phyloP scores from a whole-genome alignment of 2,113 vertebrate species.

The Grantiella picta region DNA sequence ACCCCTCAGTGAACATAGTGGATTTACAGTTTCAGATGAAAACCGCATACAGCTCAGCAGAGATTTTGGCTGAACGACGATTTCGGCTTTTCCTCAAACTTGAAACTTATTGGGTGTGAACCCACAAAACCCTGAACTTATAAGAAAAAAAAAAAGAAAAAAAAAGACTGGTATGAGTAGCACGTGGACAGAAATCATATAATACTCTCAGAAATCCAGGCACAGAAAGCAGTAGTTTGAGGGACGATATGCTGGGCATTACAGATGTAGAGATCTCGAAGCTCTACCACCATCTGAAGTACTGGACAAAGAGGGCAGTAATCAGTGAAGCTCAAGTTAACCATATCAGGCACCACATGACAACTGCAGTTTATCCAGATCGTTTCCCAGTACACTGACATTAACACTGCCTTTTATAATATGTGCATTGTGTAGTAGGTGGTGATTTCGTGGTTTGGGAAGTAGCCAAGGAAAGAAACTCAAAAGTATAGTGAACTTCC shows the following conservation, averaged over 20 bases:
- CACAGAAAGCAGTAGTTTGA: background rate
- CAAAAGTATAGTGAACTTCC: conserved; percentile 25
- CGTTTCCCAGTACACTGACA: background rate
- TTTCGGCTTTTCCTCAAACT: conserved; percentile 32
- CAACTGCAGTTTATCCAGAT: background rate
- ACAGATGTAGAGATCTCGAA: background rate
- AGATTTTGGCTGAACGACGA: background rate
- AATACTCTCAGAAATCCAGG: background rate
- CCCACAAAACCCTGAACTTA: background rate
- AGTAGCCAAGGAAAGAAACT: conserved; percentile 24
- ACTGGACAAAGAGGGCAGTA: background rate
- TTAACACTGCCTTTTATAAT: conserved; percentile 19
- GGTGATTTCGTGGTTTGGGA: conserved; percentile 60
- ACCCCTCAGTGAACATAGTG: background rate
- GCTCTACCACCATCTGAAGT: background rate
- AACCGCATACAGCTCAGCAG: conserved; percentile 26
- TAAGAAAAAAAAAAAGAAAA: too few species aligned
- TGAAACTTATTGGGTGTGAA: conserved; percentile 19
- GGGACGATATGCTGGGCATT: background rate
- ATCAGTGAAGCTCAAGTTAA: background rate
- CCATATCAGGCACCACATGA: background rate
- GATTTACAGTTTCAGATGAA: conserved; percentile 32
- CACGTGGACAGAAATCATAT: background rate
- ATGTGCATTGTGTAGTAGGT: conserved; percentile 23
- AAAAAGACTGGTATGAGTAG: background rate